Conservation (phyloP, 2,113 vertebrate genomes). For the Podarcis raffonei region DNA sequence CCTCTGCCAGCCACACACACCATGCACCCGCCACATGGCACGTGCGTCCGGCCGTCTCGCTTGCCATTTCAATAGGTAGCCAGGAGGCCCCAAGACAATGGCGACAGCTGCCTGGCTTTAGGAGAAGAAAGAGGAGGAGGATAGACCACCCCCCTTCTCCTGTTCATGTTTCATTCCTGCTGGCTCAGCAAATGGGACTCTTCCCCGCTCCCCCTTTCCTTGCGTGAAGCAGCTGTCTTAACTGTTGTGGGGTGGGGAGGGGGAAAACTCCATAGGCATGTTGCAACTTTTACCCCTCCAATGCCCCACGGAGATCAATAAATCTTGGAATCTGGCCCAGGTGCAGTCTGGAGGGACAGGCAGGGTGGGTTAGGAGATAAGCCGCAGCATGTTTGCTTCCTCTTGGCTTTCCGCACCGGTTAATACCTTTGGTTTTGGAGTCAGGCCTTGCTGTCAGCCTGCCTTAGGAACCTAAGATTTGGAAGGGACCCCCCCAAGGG, state of each 20-base stretch:
- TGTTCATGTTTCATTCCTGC: slow-evolving; percentile 11
- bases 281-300: neutral
- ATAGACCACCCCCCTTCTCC: no score
- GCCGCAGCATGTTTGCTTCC: neutral
- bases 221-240: neutral
- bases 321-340: neutral
- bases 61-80: neutral
- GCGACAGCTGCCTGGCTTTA: neutral
- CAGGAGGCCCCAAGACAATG: neutral
- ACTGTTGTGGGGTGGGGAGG: neutral
- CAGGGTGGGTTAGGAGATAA: no score
- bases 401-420: neutral
- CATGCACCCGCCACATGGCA: neutral
- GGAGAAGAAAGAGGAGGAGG: neutral
- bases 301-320: neutral
- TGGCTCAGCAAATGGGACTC: neutral
- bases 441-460: neutral
- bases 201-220: neutral
- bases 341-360: neutral
- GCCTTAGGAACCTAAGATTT: neutral
- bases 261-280: neutral
- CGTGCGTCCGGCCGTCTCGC: neutral
- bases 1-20: no score
- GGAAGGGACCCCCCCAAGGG: no score
- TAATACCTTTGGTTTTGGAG: neutral